Conservation (phyloP, 2,888 invertebrate species). For the Leptopilina drosophilae region DNA sequence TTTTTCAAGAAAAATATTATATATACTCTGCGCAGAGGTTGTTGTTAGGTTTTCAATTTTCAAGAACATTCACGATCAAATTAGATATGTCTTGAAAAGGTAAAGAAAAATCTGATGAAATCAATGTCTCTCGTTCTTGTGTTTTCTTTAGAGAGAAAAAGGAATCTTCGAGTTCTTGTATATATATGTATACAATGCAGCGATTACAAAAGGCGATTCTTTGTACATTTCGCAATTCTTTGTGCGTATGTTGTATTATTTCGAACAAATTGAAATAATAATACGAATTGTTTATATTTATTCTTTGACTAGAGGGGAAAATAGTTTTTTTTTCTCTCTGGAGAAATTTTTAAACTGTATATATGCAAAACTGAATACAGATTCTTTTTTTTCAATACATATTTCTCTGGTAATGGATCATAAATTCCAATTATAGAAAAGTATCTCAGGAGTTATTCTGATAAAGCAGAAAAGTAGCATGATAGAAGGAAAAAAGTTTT, state of each 20-base stretch:
- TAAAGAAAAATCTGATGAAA: conserved; percentile 24
- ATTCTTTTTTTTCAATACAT: too few relatives aligned
- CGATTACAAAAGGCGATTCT: not conserved
- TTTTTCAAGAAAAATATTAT: conserved; percentile 4
- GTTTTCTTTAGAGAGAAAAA: not conserved
- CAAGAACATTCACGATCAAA: conserved; percentile 13
- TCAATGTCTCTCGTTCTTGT: conserved; percentile 14
- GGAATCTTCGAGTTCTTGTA: not conserved
- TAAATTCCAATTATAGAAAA: too few relatives aligned
- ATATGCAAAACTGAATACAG: too few relatives aligned
- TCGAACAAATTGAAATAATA: not conserved
- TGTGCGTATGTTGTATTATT: not conserved
- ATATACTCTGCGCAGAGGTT: not conserved
- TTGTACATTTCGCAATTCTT: not conserved
- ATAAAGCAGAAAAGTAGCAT: too few relatives aligned
- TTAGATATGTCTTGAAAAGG: not conserved
- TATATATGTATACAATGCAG: too few relatives aligned
- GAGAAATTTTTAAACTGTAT: too few relatives aligned
- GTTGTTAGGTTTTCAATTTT: not conserved
- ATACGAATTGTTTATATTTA: not conserved
- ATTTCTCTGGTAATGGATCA: too few relatives aligned
- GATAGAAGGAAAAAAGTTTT: too few relatives aligned
- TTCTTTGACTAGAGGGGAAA: too few relatives aligned
- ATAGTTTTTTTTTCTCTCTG: too few relatives aligned
- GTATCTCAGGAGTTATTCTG: too few relatives aligned